These are phyloP conservation scores for Coenonympha glycerion DNA, from an alignment of 2,888 invertebrate species.

Conservation along the genomic window DNA sequence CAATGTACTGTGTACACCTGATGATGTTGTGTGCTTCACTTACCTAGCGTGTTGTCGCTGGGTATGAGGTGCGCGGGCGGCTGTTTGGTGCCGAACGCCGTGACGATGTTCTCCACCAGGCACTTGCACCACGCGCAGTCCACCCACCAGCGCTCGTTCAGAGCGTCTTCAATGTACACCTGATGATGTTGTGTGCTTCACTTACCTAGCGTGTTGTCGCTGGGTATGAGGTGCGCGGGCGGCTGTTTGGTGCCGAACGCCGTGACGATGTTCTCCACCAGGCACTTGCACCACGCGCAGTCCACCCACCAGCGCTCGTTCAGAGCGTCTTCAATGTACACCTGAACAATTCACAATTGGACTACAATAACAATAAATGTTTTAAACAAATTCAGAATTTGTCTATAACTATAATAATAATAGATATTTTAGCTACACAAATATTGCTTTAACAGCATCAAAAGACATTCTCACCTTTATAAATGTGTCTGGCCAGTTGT, in stretches of 20 bases:
- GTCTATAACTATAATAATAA: too few species aligned
- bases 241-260: conserved; percentile 89
- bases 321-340: conserved; percentile 95
- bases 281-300: conserved; percentile 90
- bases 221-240: conserved; percentile 80
- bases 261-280: conserved; percentile 92
- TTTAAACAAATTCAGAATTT: too few species aligned
- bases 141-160: conserved; percentile 95
- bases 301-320: conserved; percentile 97
- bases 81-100: conserved; percentile 87
- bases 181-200: conserved; percentile 50
- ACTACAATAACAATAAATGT: too few species aligned
- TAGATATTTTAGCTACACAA: too few species aligned
- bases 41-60: conserved; percentile 73
- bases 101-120: conserved; percentile 92
- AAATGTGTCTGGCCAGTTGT: conserved; percentile 94
- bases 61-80: conserved; percentile 83
- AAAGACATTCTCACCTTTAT: conserved; percentile 88
- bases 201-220: conserved; percentile 73
- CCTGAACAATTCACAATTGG: too few species aligned
- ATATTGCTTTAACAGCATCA: too few species aligned
- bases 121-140: conserved; percentile 93
- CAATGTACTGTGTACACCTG: too few species aligned
- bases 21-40: too few species aligned
- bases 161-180: conserved; percentile 95